phyloP scores from a whole-genome alignment of 2,888 invertebrate genomes.

The Galerucella pusilla region DNA sequence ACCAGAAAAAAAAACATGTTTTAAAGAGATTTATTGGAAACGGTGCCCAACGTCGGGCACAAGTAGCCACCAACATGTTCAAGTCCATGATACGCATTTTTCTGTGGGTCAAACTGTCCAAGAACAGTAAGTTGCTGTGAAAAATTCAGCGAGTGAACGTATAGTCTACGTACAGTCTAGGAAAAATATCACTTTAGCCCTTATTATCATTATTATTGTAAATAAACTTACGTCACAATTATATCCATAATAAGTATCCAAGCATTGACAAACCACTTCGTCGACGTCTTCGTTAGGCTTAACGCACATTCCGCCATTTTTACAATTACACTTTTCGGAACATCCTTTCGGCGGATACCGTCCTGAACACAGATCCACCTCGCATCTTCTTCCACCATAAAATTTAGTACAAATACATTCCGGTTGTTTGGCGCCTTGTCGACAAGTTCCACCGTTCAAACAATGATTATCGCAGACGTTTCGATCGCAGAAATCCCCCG shows the following conservation, averaged over 20 bases:
- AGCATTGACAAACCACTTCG: slow-evolving; percentile 69
- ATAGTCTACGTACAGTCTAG: too few species aligned
- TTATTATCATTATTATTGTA: background rate
- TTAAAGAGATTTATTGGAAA: too few species aligned
- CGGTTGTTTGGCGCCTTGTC: slow-evolving; percentile 60
- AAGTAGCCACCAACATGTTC: too few species aligned
- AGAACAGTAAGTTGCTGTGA: too few species aligned
- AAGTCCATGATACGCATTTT: too few species aligned
- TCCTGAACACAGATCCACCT: slow-evolving; percentile 65
- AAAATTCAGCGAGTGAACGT: too few species aligned
- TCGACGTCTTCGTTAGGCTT: slow-evolving; percentile 69
- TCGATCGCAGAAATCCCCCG: slow-evolving; percentile 72
- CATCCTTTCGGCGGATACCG: slow-evolving; percentile 54
- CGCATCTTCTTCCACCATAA: slow-evolving; percentile 66
- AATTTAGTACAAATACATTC: slow-evolving; percentile 65
- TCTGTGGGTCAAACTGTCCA: too few species aligned
- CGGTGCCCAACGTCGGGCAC: too few species aligned
- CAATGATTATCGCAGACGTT: slow-evolving; percentile 71
- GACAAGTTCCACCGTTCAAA: slow-evolving; percentile 68
- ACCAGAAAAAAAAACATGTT: slow-evolving; percentile 18
- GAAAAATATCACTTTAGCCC: background rate
- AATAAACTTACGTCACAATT: slow-evolving; percentile 66
- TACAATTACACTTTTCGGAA: slow-evolving; percentile 49
- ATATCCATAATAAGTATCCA: slow-evolving; percentile 68
- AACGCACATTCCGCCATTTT: slow-evolving; percentile 55